Conservation (phyloP, 2,113 vertebrate genomes). For the Redunca redunca region DNA sequence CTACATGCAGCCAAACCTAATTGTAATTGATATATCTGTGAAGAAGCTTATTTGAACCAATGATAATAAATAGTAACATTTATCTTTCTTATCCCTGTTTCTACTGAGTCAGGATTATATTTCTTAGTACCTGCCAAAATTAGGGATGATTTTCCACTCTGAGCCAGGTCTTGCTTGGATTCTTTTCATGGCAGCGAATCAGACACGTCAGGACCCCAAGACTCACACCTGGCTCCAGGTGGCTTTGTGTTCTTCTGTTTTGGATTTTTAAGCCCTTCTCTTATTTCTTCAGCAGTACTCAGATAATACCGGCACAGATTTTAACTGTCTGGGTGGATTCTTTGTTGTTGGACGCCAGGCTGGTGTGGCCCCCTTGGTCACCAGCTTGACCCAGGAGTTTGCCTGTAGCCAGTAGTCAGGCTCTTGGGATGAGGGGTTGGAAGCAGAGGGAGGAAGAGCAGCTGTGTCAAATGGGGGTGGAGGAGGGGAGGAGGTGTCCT, state of each 20-base stretch:
- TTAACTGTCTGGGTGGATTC: not conserved
- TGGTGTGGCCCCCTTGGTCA: not conserved
- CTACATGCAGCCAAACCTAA: not conserved
- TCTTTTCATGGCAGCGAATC: not conserved
- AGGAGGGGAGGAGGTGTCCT: not conserved
- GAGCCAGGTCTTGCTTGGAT: slow-evolving; percentile 18
- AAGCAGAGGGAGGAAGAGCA: not conserved
- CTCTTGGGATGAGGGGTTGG: not conserved
- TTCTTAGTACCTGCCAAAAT: slow-evolving; percentile 41
- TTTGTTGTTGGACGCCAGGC: not conserved
- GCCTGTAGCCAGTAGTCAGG: not conserved
- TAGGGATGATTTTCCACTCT: slow-evolving; percentile 3
- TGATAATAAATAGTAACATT: slow-evolving; percentile 33
- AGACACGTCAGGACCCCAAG: not conserved
- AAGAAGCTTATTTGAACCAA: not conserved
- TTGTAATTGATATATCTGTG: not conserved
- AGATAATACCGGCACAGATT: not conserved
- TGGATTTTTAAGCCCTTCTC: not conserved
- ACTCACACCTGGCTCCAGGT: not conserved
- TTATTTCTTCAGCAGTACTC: not conserved
- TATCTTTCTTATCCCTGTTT: not conserved
- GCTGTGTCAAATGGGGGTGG: not conserved
- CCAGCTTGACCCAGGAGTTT: not conserved
- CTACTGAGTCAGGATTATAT: not conserved
- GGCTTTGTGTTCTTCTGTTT: not conserved